Evolutionary conservation across 2,113 vertebrate species (phyloP), one percentile per base, ranked within the genome.

Genomic region (Jaculus jaculus): DNA sequence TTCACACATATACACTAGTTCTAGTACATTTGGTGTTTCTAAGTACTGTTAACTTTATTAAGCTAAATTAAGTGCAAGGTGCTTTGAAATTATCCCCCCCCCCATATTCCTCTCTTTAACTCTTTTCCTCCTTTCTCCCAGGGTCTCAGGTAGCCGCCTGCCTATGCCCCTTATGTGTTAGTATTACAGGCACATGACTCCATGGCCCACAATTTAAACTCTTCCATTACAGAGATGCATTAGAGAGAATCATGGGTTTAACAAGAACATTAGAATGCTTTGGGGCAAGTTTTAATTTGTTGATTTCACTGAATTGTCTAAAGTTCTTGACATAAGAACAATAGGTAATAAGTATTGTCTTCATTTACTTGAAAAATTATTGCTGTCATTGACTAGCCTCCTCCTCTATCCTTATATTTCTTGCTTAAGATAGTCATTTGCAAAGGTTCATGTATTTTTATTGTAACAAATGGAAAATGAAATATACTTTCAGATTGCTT

Each of bases 401-500:
- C 72, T 1, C 94, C 88, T 81, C 69, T 72, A 80, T 91, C 13
- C 65, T 30, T 28, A 3, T 7, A 77, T 71, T 91, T 91, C 84
- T 93, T 75, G 23, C 84, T 94, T 86, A 85, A 32, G 13, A 34
- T 92, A 90, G 91, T 91, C 34, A 42, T 79, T 69, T 37, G 9
- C 18, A 86, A 58, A 71, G 4, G 5, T 7, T 74, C 90, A 91
- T 30, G 1, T 21, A 97, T 79, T 39, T 28, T 86, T 21, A 97
- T 79, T 39, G 26, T 86, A 65, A 95, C 93, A 93, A 92, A n/a
- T 63, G 34, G 75, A 95, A 94, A 54, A 34, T 1, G 15, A 93
- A 71, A 90, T 17, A 84, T 71, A n/a, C 12, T 96, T 95, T 94
- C 30, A 86, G 92, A 94, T 65, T 87, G 26, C 54, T 95, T 96